Base-by-base conservation (phyloP, 2,888 invertebrate genomes). In the Ganaspis brasiliensis region DNA sequence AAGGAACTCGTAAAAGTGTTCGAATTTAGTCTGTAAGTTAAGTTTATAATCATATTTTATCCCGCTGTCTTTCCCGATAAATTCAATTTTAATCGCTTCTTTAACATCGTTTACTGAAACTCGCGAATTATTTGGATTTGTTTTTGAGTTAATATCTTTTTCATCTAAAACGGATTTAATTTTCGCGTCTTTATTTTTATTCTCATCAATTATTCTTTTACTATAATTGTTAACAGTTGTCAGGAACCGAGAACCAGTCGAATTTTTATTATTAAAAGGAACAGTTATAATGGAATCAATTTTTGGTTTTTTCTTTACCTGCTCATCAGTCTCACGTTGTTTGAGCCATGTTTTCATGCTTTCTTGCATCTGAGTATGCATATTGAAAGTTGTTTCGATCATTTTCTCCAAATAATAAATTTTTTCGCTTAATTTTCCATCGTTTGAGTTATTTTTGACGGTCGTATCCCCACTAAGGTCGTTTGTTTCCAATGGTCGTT, bases 21-120 rank as follows among this genome's bases (percentile, higher is more conserved):
- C 80, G 73, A 72, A 81, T 57, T 81, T 80, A 31, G 73, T 77
- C 59, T 77, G 61, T 55, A 5, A 4, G 16, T 59, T 75, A 40
- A 80, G 73, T 74, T 80, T 79, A 49, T 81, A 81, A 45, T 80
- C 80, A 52, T 78, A 70, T 67, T 79, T 79, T 14, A 37, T 73
- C 5, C 49, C 49, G n/a, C 37, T 45, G 19, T 45, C 71, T 16
- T 40, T 31, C 9, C 45, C 70, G 9, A 40, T 40, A 10, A 26
- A 16, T 37, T 70, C 45, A n/a, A 70, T 70, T 45, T 70, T 70
- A 21, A 45, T 40, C 10, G 16, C 52, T 2, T 49, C 49, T n/a
- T 49, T 49, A 6, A 49, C 16, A 1, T 49, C 6, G 16, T 49
- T 49, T 5, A 16, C 49, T n/a, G 16, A 16, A 2, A n/a, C 26